These are phyloP conservation scores for Augochlora pura DNA, from an alignment of 1,140 invertebrate genomes.

Conservation along the genomic window DNA sequence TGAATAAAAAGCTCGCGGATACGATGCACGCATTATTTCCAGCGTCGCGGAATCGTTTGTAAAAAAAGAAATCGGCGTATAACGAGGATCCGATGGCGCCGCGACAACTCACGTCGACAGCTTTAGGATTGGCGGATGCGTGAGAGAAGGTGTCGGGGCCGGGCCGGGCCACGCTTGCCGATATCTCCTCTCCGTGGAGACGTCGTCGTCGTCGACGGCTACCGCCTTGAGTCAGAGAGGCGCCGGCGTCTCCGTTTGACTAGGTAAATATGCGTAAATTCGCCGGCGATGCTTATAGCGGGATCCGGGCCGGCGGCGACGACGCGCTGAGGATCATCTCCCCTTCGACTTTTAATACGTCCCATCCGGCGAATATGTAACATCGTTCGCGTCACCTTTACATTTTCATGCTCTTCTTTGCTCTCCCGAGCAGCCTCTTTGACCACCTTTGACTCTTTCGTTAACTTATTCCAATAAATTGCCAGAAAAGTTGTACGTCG, in stretches of 20 bases:
- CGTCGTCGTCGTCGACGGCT: constrained; percentile 26
- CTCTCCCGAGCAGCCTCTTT: too few species aligned
- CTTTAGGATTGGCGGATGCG: constrained; percentile 51
- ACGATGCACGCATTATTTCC: constrained; percentile 50
- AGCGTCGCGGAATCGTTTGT: constrained; percentile 27
- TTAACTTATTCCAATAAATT: too few species aligned
- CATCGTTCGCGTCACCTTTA: constrained; percentile 12
- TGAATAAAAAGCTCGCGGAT: constrained; percentile 20
- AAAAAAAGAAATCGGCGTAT: constrained; percentile 31
- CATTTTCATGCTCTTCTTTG: constrained; percentile 6
- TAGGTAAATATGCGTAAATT: constrained; percentile 66
- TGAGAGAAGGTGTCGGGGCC: constrained; percentile 34
- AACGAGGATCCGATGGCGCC: constrained; percentile 40
- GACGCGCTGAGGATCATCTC: constrained; percentile 16
- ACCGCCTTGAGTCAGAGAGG: constrained; percentile 38
- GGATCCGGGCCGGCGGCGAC: too few species aligned
- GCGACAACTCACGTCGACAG: constrained; percentile 54
- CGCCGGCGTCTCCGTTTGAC: constrained; percentile 43
- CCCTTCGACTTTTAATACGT: constrained; percentile 37
- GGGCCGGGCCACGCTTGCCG: constrained; percentile 16
- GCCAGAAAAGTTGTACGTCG: too few species aligned
- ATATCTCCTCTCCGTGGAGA: constrained; percentile 14
- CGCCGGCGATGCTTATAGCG: constrained; percentile 44
- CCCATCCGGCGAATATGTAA: not conserved
- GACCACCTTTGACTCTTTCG: too few species aligned